phyloP scores from a whole-genome alignment of 2,888 invertebrate species.

The Panzeria rudis region DNA sequence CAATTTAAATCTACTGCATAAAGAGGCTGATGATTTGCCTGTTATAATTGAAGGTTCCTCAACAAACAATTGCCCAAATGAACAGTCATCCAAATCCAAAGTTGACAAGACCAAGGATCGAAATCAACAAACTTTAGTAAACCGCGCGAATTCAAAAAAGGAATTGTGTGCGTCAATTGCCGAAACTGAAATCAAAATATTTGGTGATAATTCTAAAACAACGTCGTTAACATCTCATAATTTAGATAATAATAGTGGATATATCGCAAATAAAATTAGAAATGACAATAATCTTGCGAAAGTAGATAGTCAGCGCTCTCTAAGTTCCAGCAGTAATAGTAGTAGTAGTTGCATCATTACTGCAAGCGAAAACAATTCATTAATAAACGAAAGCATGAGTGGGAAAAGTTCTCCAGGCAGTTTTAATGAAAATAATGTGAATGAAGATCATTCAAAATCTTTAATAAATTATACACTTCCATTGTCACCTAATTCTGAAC shows the following conservation, averaged over 20 bases:
- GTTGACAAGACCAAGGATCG: slow-evolving; percentile 47
- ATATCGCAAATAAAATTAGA: slow-evolving; percentile 5
- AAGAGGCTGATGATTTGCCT: slow-evolving; percentile 69
- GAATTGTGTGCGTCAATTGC: not conserved
- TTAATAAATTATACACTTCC: not conserved
- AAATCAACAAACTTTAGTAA: slow-evolving; percentile 16
- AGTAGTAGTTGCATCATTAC: slow-evolving; percentile 49
- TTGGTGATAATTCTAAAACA: not conserved
- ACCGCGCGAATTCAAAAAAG: slow-evolving; percentile 51
- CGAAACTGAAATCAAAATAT: slow-evolving; percentile 26
- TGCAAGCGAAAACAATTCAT: slow-evolving; percentile 74
- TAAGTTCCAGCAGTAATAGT: slow-evolving; percentile 62
- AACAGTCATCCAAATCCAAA: slow-evolving; percentile 39
- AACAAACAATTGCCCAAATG: slow-evolving; percentile 46
- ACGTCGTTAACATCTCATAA: not conserved
- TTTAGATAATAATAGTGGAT: slow-evolving; percentile 44
- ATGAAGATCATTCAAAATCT: slow-evolving; percentile 29
- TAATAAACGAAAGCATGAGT: slow-evolving; percentile 79
- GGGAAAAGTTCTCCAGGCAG: slow-evolving; percentile 81
- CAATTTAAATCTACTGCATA: slow-evolving; percentile 63
- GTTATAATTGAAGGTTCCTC: slow-evolving; percentile 62
- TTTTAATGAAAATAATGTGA: slow-evolving; percentile 77
- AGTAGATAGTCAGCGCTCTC: slow-evolving; percentile 75
- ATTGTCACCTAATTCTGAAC: slow-evolving; percentile 5
- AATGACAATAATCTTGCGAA: slow-evolving; percentile 43